phyloP scores from a whole-genome alignment of 1,140 invertebrate genomes.

The Helicoverpa zea region DNA sequence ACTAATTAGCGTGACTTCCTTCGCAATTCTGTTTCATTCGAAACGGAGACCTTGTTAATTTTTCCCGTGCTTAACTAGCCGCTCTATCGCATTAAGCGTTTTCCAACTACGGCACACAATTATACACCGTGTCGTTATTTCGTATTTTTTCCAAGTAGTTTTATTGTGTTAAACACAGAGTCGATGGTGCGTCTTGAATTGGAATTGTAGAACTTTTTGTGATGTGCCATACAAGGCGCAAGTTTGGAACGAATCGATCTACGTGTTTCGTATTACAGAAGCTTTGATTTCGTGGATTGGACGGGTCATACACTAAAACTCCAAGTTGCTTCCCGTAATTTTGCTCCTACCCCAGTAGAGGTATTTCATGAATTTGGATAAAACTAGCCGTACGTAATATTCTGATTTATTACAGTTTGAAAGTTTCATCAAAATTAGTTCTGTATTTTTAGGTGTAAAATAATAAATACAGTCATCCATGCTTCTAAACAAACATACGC shows the following conservation, averaged over 20 bases:
- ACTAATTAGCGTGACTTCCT: conserved; percentile 66
- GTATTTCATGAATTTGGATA: no score
- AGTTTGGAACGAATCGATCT: conserved; percentile 81
- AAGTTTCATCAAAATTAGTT: not conserved
- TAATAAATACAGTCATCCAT: no score
- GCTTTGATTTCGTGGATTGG: conserved; percentile 69
- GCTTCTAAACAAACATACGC: no score
- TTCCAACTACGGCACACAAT: conserved; percentile 54
- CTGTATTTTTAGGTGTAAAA: no score
- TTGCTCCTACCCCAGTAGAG: no score
- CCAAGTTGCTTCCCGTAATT: not conserved
- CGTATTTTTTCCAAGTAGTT: conserved; percentile 29
- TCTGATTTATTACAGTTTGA: not conserved
- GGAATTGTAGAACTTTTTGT: conserved; percentile 74
- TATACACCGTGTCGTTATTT: conserved; percentile 45
- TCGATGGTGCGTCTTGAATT: conserved; percentile 58
- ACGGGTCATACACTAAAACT: conserved; percentile 57
- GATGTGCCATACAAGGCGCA: conserved; percentile 68
- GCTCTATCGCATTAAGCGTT: conserved; percentile 51
- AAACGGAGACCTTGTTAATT: conserved; percentile 70
- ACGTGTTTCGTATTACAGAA: conserved; percentile 83
- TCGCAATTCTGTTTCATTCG: conserved; percentile 61
- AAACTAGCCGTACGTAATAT: no score
- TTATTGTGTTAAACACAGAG: conserved; percentile 44
- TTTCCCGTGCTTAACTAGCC: conserved; percentile 61